Conservation (phyloP, 2,888 invertebrate genomes). For the Emmelina monodactyla region DNA sequence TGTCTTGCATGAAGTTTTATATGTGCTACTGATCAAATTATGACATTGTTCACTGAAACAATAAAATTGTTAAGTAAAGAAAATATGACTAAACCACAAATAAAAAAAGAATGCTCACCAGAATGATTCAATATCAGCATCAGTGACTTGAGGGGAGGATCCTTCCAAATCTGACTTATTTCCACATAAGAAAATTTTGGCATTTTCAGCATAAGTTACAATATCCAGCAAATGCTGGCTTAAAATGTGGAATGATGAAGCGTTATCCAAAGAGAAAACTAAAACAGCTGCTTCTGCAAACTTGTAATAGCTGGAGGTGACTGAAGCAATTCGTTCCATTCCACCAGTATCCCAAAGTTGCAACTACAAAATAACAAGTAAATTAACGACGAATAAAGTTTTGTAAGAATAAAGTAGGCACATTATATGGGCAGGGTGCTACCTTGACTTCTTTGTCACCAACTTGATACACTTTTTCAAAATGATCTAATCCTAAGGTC, state of each 20-base stretch:
- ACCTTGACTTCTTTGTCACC: conserved; percentile 83
- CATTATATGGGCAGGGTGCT: conserved; percentile 11
- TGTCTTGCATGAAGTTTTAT: conserved; percentile 89
- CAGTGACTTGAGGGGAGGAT: conserved; percentile 78
- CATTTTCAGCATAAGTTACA: conserved; percentile 93
- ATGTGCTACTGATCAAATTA: conserved; percentile 86
- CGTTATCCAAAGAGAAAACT: conserved; percentile 89
- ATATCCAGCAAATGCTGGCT: conserved; percentile 94
- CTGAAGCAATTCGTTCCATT: conserved; percentile 94
- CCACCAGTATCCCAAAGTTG: conserved; percentile 97
- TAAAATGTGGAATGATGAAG: conserved; percentile 89
- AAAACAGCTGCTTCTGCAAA: conserved; percentile 94
- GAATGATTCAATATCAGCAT: conserved; percentile 88
- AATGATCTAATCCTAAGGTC: conserved; percentile 91
- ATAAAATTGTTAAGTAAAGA: conserved; percentile 3
- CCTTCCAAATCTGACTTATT: conserved; percentile 88
- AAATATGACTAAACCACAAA: not conserved
- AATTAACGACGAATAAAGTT: not conserved
- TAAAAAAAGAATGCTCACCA: conserved; percentile 59
- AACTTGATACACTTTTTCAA: conserved; percentile 79
- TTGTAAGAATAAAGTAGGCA: not conserved
- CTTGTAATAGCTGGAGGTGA: conserved; percentile 95
- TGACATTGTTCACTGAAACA: conserved; percentile 86
- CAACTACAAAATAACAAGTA: conserved; percentile 62
- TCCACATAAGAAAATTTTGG: conserved; percentile 93